Evolutionary conservation across 2,113 vertebrate species (phyloP).

Genomic region (Psilopsiagon aurifrons): DNA sequence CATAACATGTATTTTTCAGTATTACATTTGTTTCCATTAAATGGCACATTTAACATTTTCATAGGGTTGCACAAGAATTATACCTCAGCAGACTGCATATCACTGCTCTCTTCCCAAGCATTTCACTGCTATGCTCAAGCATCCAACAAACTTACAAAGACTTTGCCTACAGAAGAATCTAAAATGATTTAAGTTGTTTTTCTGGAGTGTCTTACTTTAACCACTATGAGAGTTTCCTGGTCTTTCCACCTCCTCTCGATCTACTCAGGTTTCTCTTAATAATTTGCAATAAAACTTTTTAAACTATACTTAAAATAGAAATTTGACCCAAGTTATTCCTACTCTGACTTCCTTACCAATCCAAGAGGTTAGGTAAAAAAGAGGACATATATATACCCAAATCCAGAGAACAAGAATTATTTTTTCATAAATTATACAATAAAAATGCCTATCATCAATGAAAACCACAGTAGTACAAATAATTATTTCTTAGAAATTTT

Average conservation of each 20-base stretch:
- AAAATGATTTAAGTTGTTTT: not conserved
- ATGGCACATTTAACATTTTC: not conserved
- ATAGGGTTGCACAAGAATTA: not conserved
- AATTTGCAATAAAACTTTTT: not conserved
- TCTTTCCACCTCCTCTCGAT: not conserved
- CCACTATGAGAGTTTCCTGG: not conserved
- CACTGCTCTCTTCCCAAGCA: not conserved
- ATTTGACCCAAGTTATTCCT: not conserved
- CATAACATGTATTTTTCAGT: not conserved
- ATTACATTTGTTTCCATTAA: not conserved
- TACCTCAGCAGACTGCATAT: not conserved
- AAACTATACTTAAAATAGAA: not conserved
- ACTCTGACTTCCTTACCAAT: not conserved
- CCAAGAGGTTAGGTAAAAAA: not conserved
- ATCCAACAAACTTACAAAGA: not conserved
- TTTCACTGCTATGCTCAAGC: not conserved
- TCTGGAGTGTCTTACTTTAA: not conserved
- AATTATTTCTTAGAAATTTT: not conserved
- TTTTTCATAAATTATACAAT: not conserved
- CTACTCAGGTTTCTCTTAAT: not conserved
- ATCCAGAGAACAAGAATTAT: not conserved
- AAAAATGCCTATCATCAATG: not conserved
- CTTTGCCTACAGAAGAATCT: not conserved
- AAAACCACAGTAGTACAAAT: not conserved
- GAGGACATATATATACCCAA: not conserved